Conservation (phyloP, 2,113 vertebrate genomes). For the Glaucidium brasilianum region DNA sequence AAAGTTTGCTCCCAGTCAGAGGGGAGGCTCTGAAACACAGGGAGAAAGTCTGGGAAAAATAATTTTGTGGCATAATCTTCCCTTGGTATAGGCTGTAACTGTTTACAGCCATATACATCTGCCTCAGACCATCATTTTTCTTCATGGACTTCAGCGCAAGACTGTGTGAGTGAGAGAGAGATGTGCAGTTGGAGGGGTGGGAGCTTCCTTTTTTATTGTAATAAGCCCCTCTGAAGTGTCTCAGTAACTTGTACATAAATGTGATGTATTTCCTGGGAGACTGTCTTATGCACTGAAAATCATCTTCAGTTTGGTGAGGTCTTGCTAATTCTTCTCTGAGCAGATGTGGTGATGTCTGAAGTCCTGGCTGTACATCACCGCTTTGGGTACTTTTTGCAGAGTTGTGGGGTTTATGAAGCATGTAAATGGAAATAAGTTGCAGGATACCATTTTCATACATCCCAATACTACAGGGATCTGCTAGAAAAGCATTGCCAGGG, state of each 20-base stretch:
- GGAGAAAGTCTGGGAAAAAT: background rate
- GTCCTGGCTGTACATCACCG: conserved; percentile 21
- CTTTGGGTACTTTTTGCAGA: background rate
- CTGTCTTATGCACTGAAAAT: conserved; percentile 18
- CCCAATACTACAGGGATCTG: background rate
- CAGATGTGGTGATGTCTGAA: conserved; percentile 48
- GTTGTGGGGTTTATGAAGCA: conserved; percentile 24
- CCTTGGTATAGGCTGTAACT: background rate
- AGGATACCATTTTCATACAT: conserved; percentile 26
- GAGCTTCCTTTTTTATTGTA: conserved; percentile 6
- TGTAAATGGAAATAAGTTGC: conserved; percentile 34
- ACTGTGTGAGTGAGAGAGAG: background rate
- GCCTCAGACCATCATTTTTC: background rate
- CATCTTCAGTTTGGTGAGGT: background rate
- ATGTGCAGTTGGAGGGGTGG: background rate
- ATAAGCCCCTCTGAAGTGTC: conserved; percentile 27
- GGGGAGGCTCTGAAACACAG: background rate
- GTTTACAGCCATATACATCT: background rate
- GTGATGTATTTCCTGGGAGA: conserved; percentile 43
- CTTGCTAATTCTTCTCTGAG: conserved; percentile 20
- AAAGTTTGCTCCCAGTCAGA: background rate
- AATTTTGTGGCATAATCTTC: background rate
- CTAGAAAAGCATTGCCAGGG: background rate
- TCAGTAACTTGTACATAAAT: conserved; percentile 18
- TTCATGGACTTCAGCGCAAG: background rate